A percentile compares a stretch with the other conserved stretches of the same genome.
Evolutionary conservation across 2,888 invertebrate genomes (phyloP).

Genomic region (Spicauda simplicius): DNA sequence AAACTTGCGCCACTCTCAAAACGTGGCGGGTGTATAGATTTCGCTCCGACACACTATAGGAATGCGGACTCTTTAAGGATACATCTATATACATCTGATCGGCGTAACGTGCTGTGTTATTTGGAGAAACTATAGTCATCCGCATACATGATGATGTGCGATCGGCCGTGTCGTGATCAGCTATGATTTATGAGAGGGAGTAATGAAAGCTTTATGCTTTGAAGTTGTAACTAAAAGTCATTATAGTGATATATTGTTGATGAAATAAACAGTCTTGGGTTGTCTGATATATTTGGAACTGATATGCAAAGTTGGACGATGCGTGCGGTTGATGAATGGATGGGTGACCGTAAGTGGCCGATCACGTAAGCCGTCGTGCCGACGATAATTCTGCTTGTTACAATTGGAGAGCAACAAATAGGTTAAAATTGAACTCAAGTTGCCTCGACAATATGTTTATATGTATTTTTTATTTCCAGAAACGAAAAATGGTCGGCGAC

Average conservation of each 20-base stretch:
- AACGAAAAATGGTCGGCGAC: conserved; percentile 98
- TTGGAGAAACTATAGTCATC: not conserved
- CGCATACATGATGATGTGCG: not conserved
- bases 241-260: too few species aligned
- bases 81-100: conserved; percentile 14
- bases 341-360: too few species aligned
- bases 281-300: too few species aligned
- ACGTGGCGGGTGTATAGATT: conserved; percentile 53
- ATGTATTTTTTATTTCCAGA: conserved; percentile 86
- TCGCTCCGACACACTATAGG: conserved; percentile 50
- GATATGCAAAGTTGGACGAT: too few species aligned
- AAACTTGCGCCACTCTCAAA: conserved; percentile 45
- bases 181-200: not conserved
- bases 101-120: conserved; percentile 1
- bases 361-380: too few species aligned
- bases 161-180: not conserved
- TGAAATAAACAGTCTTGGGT: too few species aligned
- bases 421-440: too few species aligned
- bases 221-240: too few species aligned
- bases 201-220: not conserved
- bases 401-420: too few species aligned
- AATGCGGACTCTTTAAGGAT: conserved; percentile 45
- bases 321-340: too few species aligned
- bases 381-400: too few species aligned
- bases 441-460: too few species aligned